phyloP scores from a whole-genome alignment of 2,888 invertebrate genomes.

The Ormyrus labotus region DNA sequence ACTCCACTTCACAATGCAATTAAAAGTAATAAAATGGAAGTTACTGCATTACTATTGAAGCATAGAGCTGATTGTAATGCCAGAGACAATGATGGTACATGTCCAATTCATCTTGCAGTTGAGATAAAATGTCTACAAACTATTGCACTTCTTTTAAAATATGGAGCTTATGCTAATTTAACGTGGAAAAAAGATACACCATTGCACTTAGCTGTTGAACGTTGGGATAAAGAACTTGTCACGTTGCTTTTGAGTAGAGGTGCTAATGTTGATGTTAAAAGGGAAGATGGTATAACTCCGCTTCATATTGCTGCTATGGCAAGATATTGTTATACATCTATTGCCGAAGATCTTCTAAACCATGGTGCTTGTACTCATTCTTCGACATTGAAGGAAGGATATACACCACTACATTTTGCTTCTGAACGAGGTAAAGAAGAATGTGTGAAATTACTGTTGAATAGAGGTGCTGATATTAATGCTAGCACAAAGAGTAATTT shows the following conservation, averaged over 20 bases:
- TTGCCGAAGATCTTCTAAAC: constrained; percentile 37
- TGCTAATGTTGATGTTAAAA: too few relatives aligned
- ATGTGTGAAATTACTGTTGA: too few relatives aligned
- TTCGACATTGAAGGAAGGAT: constrained; percentile 6
- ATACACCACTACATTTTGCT: constrained; percentile 50
- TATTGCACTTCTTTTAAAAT: constrained; percentile 28
- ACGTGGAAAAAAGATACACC: constrained; percentile 30
- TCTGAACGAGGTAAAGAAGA: too few relatives aligned
- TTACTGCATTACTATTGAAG: too few relatives aligned
- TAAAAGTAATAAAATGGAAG: too few relatives aligned
- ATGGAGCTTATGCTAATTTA: constrained; percentile 33
- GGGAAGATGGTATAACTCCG: too few relatives aligned
- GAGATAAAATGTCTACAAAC: constrained; percentile 9
- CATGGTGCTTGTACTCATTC: constrained; percentile 40
- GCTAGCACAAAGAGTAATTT: too few relatives aligned
- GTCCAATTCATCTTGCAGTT: constrained; percentile 50
- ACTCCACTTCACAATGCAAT: too few relatives aligned
- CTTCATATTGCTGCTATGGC: too few relatives aligned
- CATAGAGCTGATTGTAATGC: constrained; percentile 1
- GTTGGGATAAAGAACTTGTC: not conserved
- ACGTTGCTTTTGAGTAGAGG: not conserved
- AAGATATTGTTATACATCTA: not conserved
- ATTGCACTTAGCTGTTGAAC: constrained; percentile 50
- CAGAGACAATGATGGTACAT: not conserved
- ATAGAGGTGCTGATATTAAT: too few relatives aligned